These are phyloP conservation scores for Amyelois transitella DNA, from an alignment of 1,140 invertebrate species.

Conservation along the genomic window DNA sequence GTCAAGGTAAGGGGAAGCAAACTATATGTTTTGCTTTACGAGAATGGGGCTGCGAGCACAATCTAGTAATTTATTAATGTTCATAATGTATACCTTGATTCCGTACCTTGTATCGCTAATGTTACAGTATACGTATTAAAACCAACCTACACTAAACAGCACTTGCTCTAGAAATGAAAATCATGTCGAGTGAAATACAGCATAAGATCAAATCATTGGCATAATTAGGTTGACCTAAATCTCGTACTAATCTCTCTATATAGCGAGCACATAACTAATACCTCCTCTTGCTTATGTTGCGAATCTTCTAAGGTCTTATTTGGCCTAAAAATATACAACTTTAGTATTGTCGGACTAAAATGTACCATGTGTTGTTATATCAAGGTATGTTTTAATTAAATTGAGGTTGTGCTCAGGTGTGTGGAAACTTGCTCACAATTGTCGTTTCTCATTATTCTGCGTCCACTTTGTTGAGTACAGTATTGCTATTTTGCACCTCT, in stretches of 20 bases:
- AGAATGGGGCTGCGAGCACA: too few species aligned
- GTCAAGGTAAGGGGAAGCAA: too few species aligned
- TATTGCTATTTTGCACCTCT: too few species aligned
- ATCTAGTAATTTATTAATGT: too few species aligned
- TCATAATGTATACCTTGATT: too few species aligned
- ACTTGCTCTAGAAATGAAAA: not conserved
- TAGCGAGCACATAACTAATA: not conserved
- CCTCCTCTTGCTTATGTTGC: not conserved
- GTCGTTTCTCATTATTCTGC: not conserved
- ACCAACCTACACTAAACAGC: not conserved
- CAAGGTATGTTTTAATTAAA: not conserved
- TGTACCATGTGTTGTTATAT: not conserved
- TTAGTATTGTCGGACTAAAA: not conserved
- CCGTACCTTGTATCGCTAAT: too few species aligned
- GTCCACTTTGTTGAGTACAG: not conserved
- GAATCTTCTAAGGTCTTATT: not conserved
- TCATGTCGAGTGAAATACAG: not conserved
- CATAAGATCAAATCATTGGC: slow-evolving; percentile 4
- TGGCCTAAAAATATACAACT: not conserved
- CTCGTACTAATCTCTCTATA: not conserved
- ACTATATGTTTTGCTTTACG: too few species aligned
- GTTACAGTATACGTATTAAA: too few species aligned
- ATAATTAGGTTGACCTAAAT: slow-evolving; percentile 8
- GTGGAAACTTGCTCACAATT: not conserved
- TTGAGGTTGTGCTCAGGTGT: slow-evolving; percentile 6